Base-by-base conservation (phyloP, 2,888 invertebrate species). In the Brachyptera putata region DNA sequence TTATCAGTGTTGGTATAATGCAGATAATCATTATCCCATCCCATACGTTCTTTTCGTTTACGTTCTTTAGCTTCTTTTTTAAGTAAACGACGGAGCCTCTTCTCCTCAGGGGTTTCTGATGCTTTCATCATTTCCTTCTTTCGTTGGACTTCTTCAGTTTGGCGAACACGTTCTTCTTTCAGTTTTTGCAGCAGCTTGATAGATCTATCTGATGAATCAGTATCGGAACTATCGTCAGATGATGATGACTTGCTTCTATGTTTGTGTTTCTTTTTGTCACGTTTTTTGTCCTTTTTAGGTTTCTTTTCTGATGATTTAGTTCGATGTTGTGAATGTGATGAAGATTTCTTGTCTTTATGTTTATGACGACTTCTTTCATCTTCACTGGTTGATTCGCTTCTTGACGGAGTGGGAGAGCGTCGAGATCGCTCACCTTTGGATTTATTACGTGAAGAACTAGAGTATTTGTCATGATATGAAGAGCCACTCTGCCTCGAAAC, bases 1-100 rank as follows among this genome's bases (percentile, higher is more conserved):
- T 99, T 99, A 75, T 99, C 97, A 56, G 91, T 90, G 74, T 99
- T 96, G 0, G 98, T 97, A 71, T 98, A 99, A 70, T 95, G 94
- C 63, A 95, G 84, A 72, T 95, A 95, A 74, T 97, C 96, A 65
- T 89, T 92, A 74, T 96, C 96, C 96, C 95, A 96, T 4, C 96
- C 96, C 95, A 96, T 95, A 66, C 92, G 80, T 73, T 94, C 91
- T 59, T 95, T 90, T 0, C 93, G 77, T 63, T 85, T 85, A 1
- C 90, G 80, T 73, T 95, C 95, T 70, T 97, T 97, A 0, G 86
- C 87, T 72, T 92, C 89, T 74, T 97, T 98, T 70, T 97, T 98
- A 57, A 82, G 82, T 41, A 98, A 76, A 43, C 98, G 82, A 18
- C 98, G 81, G 2, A 84, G 74, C 36, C 89, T 73, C 72, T 98